Evolutionary conservation across 2,888 invertebrate species (phyloP).

Genomic region (Syrphus vitripennis): DNA sequence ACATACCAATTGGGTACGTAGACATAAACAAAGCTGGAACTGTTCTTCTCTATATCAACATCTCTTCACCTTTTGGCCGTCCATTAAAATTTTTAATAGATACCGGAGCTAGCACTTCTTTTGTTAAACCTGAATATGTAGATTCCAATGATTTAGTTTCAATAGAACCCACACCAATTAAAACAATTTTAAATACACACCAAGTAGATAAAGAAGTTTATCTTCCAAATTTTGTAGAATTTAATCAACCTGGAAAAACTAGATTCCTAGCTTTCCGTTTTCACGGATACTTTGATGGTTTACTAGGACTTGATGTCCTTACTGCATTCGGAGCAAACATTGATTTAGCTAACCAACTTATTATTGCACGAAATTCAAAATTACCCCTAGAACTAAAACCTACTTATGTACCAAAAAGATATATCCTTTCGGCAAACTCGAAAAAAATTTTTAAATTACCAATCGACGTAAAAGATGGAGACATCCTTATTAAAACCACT

Average conservation of each 20-base stretch:
- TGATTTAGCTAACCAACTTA: not conserved
- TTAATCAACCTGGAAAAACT: not conserved
- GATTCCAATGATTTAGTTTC: not conserved
- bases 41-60: constrained; percentile 42
- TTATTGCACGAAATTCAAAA: not conserved
- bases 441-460: not conserved
- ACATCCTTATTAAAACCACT: not conserved
- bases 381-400: constrained; percentile 25
- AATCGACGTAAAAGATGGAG: not conserved
- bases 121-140: constrained; percentile 18
- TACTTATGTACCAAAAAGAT: not conserved
- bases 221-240: constrained; percentile 22
- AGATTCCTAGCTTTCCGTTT: constrained; percentile 17
- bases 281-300: constrained; percentile 42
- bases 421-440: not conserved
- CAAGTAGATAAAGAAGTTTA: not conserved
- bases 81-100: constrained; percentile 42
- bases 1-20: constrained; percentile 30
- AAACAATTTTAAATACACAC: constrained; percentile 23
- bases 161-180: constrained; percentile 1
- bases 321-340: constrained; percentile 12
- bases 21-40: constrained; percentile 36
- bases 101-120: constrained; percentile 37
- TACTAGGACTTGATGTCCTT: constrained; percentile 22
- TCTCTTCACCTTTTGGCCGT: constrained; percentile 50